Evolutionary conservation across 2,797 vertebrate species (phyloP).

Genomic region (Pseudomugil gertrudae): DNA sequence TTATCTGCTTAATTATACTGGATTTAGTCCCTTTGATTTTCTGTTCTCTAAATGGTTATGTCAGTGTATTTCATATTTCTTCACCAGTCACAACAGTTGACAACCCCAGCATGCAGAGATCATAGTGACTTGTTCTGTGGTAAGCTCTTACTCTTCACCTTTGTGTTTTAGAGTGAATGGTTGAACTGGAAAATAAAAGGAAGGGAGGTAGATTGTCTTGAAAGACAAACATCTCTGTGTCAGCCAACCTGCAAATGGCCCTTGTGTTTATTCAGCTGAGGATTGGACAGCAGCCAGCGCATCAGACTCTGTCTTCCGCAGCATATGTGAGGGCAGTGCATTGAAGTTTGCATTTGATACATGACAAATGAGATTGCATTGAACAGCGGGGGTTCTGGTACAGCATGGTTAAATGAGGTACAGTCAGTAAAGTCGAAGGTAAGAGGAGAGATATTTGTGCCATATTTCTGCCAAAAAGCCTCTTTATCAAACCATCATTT

Average conservation of each 20-base stretch:
- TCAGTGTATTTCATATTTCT: conserved; percentile 16
- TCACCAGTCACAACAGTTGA: conserved; percentile 10
- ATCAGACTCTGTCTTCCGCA: conserved; percentile 79
- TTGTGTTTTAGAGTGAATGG: conserved; percentile 45
- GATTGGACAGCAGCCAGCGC: conserved; percentile 87
- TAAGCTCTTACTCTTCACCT: conserved; percentile 59
- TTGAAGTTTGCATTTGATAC: conserved; percentile 84
- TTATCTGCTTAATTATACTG: conserved; percentile 49
- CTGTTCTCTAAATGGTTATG: conserved; percentile 36
- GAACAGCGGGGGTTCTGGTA: conserved; percentile 79
- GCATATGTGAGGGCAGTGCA: conserved; percentile 86
- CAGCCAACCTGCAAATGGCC: conserved; percentile 86
- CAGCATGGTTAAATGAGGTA: conserved; percentile 63
- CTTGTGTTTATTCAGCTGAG: conserved; percentile 90
- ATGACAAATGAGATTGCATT: conserved; percentile 89
- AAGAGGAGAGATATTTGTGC: conserved; percentile 77
- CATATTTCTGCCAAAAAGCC: conserved; percentile 83
- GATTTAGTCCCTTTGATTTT: conserved; percentile 45
- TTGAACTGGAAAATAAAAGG: conserved; percentile 53
- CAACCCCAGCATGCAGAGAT: conserved; percentile 10
- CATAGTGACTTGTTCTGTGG: conserved; percentile 32
- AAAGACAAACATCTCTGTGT: conserved; percentile 78
- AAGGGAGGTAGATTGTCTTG: conserved; percentile 61
- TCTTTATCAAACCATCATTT: conserved; percentile 83
- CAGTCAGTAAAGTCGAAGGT: conserved; percentile 55